Conservation (phyloP, 2,888 invertebrate genomes). For the Actias luna region DNA sequence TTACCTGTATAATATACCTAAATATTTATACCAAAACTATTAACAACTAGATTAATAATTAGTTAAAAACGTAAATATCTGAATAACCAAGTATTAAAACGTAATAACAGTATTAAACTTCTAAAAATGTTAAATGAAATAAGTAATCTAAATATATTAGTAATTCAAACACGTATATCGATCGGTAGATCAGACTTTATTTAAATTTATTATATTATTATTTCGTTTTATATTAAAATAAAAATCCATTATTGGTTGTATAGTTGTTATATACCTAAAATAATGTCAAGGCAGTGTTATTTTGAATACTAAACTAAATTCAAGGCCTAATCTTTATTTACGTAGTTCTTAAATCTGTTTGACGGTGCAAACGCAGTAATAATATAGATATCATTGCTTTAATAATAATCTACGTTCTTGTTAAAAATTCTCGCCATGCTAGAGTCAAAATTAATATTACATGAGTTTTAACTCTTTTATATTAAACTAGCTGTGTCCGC, state of each 20-base stretch:
- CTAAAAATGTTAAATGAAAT: not conserved
- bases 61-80: no score
- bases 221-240: no score
- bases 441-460: not conserved
- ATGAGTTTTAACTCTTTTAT: no score
- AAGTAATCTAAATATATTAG: constrained; percentile 3
- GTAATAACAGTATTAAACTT: not conserved
- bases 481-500: no score
- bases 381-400: not conserved
- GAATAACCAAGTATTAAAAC: not conserved
- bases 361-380: not conserved
- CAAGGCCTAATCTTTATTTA: not conserved
- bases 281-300: not conserved
- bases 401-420: not conserved
- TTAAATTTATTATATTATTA: no score
- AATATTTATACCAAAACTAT: no score
- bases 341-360: not conserved
- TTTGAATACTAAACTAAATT: no score
- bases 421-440: not conserved
- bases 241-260: not conserved
- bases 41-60: no score
- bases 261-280: no score
- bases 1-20: no score
- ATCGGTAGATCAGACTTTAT: not conserved
- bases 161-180: not conserved